Evolutionary conservation across 2,797 vertebrate genomes (phyloP).

Genomic region (Phalanger gymnotis): DNA sequence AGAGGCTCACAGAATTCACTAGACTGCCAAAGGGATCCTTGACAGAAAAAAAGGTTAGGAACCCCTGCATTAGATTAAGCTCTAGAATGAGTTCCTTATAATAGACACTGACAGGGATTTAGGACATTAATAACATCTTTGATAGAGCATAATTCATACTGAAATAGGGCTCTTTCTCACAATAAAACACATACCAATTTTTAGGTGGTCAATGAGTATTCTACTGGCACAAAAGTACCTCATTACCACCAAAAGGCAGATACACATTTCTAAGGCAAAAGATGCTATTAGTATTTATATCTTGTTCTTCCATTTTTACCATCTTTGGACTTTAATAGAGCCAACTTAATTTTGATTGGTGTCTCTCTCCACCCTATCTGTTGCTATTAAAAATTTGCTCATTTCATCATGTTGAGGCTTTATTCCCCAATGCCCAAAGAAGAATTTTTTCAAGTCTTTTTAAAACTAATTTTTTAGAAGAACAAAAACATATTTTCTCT

Average conservation of each 20-base stretch:
- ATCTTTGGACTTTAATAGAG: not conserved
- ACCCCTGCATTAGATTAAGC: not conserved
- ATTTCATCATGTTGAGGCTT: not conserved
- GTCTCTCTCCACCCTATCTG: not conserved
- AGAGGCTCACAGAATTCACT: not conserved
- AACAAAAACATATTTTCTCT: not conserved
- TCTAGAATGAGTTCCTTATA: not conserved
- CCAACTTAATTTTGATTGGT: slow-evolving; percentile 50
- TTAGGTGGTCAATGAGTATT: not conserved
- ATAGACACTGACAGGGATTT: not conserved
- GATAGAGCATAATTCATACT: not conserved
- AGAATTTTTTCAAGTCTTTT: not conserved
- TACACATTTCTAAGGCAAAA: not conserved
- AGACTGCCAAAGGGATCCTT: not conserved
- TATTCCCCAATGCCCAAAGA: not conserved
- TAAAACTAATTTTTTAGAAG: not conserved
- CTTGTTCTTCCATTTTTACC: slow-evolving; percentile 21
- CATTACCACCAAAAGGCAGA: not conserved
- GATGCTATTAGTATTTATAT: slow-evolving; percentile 24
- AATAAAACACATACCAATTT: not conserved
- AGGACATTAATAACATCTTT: not conserved
- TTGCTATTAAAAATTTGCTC: not conserved
- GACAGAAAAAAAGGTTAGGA: not conserved
- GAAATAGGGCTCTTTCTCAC: not conserved
- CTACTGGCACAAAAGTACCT: not conserved